Base-by-base conservation (phyloP, 1,140 invertebrate species). In the Pomacea maculata region DNA sequence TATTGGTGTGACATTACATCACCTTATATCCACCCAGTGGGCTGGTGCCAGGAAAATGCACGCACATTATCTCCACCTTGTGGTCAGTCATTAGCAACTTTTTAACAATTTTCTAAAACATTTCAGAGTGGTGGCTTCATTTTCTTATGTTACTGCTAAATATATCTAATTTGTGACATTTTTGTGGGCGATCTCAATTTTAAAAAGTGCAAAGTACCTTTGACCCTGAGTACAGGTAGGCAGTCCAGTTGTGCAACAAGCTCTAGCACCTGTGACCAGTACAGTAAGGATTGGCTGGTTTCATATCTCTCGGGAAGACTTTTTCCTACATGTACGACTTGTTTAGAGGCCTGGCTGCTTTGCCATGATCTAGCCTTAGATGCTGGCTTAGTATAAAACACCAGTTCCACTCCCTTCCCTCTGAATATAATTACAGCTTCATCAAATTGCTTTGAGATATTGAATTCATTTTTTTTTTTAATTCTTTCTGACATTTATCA, bases 21-120 rank as follows among this genome's bases (percentile, higher is more conserved):
- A 0, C 96, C 97, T 0, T 96, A 97, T 88, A 97, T 99, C 78
- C 97, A 98, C 93, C 96, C 97, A 10, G 95, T 98, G 19, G 96
- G 97, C 75, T 98, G 96, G 96, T 97, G 97, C 88, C 94, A 95
- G 85, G 94, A 96, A 73, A 95, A 96, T 88, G 95, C 94, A 10
- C 93, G 95, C 80, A 92, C 93, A 75, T 92, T 99, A 10, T 97
- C 96, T 45, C 95, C 96, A 25, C 97, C 97, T 14, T 96, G 96
- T 90, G 95, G 91, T 91, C 79, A 84, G 85, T 84, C 57, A n/a
- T 77, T 6, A 8, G 11, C 57, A 61, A 17, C 11, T 11, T 11
- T 17, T 61, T 45, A 45, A 45, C 34, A 45, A 45, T 6, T 45
- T 67, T 67, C 65, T 29, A 12, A 21, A 8, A 17, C 11, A 21